These are phyloP conservation scores for Muraenolepis orangiensis DNA, from an alignment of 2,797 vertebrate genomes.

Conservation along the genomic window DNA sequence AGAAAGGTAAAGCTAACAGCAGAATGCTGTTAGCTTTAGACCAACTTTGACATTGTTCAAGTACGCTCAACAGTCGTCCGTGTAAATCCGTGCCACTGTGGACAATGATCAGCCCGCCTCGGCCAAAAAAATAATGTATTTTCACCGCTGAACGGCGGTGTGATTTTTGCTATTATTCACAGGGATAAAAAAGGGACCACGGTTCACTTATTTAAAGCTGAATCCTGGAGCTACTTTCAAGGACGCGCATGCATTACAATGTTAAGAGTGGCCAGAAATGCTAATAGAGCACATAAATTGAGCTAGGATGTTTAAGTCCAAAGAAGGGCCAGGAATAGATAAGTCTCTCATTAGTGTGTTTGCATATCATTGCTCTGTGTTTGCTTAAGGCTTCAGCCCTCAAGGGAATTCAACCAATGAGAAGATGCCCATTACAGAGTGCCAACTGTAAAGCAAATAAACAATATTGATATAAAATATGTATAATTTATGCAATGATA, in stretches of 20 bases:
- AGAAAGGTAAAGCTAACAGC: too few relatives aligned
- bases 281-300: conserved; percentile 55
- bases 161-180: conserved; percentile 39
- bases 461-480: conserved; percentile 37
- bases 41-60: not conserved
- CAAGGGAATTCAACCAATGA: conserved; percentile 43
- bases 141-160: not conserved
- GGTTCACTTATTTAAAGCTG: conserved; percentile 24
- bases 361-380: conserved; percentile 56
- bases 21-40: too few relatives aligned
- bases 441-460: conserved; percentile 42
- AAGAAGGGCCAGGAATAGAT: conserved; percentile 43
- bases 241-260: conserved; percentile 65
- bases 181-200: conserved; percentile 10
- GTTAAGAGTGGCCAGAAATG: conserved; percentile 57
- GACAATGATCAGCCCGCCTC: not conserved
- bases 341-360: conserved; percentile 68
- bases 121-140: not conserved
- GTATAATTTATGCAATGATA: not conserved
- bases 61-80: not conserved
- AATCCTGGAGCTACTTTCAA: conserved; percentile 58
- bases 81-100: not conserved
- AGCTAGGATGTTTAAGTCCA: conserved; percentile 44
- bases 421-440: conserved; percentile 48
- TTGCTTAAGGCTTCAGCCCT: conserved; percentile 56